Evolutionary conservation across 2,888 invertebrate species (phyloP), one percentile per base, ranked within the genome.

Genomic region (Machimus rusticus): DNA sequence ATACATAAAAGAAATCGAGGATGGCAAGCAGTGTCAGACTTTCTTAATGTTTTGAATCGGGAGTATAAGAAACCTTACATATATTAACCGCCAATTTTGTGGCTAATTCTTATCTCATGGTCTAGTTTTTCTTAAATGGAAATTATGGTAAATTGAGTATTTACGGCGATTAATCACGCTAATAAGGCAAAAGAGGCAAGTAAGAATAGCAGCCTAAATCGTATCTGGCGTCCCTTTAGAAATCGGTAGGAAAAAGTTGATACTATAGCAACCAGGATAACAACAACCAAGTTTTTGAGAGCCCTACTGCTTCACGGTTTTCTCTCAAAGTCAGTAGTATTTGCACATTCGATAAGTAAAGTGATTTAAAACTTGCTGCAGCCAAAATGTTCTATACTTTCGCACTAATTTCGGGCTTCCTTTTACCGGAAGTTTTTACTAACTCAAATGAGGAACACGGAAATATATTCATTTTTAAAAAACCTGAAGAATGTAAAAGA

Each of bases 401-500:
- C 16, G 85, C 46, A 74, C 51, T 85, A 16, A 23, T 46, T 14
- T 37, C 46, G 85, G 39, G 46, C 85, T 85, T 85, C 85, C 85
- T 85, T 74, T 85, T 85, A 28, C 39, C 74, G 31, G 51, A 37
- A 85, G 74, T 46, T 31, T 43, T 74, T 8, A 74, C 74, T 43
- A 43, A 3, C 43, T 43, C 31, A 28, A 85, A 39, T 85, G 74
- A 74, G 31, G 23, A 84, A 9, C 43, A 74, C 37, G 28, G 43
- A 19, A 85, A 74, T n/a, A 16, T 46, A 14, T 85, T 74, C 85
- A 19, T 74, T 16, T 74, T 39, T 43, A 85, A 74, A 74, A 74
- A 19, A 37, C 77, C 77, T 12, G 82, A 87, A 23, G 90, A 91
- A 88, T 94, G 94, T 90, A 91, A 91, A 57, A 90, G 89, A 87